Base-by-base conservation (phyloP, 2,113 vertebrate species). In the Sakesphorus luctuosus region DNA sequence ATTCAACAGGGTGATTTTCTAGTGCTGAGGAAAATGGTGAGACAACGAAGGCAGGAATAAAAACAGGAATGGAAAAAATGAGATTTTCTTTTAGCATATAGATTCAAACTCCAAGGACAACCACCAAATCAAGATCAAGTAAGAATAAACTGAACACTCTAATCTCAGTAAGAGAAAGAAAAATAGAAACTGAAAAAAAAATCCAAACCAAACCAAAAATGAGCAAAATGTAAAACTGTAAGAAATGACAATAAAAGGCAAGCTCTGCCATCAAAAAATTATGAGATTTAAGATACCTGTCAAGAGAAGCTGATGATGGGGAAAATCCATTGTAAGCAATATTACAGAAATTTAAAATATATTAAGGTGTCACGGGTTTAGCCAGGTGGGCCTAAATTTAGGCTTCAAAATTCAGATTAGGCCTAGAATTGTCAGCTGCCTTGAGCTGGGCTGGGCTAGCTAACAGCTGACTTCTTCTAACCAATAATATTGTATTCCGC, bases 171-270 rank as follows among this genome's bases (percentile, higher is more conserved):
- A 35, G 35, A 40, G 66, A 84, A 69, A 18, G 28, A 49, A 74
- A 90, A 86, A 2, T 3, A 52, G 25, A 69, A 72, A 86, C 1
- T 33, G 5, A 8, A 33, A 53, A 68, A 24, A 36, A 38, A 17
- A 0, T 17, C 1, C 28, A 52, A 0, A 29, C 1, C 28, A 52
- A 18, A 18, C 18, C 3, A 46, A 36, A 89, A 58, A 21, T 1
- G 1, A 68, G 1, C 4, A 63, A 75, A 85, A 56, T 0, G 20
- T 61, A 13, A n/a, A 69, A 18, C 4, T n/a, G 1, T 28, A 83
- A 52, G 20, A 65, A 75, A 47, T 35, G 0, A 63, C 84, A 93
- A 85, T 25, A 52, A 62, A 31, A 7, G 17, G 7, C 20, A 36
- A 7, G 24, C 52, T 6, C 2, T 53, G 40, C 36, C 6, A 19